These are phyloP conservation scores for Microctonus brassicae DNA, from an alignment of 2,888 invertebrate species.

Conservation along the genomic window DNA sequence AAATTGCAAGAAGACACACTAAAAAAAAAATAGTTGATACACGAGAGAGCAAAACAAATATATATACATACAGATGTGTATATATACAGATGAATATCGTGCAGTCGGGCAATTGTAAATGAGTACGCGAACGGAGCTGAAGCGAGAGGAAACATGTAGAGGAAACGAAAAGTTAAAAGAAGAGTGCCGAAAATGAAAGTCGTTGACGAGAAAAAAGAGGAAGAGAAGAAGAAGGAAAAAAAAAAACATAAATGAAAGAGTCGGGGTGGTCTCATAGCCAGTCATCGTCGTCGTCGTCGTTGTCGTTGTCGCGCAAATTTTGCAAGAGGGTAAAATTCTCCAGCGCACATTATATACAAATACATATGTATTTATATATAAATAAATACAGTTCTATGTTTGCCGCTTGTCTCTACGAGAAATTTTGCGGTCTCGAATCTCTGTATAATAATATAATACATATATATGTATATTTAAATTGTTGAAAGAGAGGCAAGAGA, in stretches of 20 bases:
- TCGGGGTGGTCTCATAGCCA: not conserved
- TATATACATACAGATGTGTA: not conserved
- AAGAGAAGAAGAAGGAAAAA: not conserved
- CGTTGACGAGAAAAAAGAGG: constrained; percentile 10
- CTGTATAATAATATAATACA: not conserved
- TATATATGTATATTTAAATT: too few species aligned
- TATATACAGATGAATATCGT: constrained; percentile 11
- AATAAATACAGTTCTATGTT: not conserved
- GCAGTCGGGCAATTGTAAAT: constrained; percentile 13
- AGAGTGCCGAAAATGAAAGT: constrained; percentile 48
- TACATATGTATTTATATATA: not conserved
- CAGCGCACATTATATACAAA: not conserved
- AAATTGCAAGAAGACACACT: too few species aligned
- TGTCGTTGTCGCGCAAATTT: not conserved
- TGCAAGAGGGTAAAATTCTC: constrained; percentile 10
- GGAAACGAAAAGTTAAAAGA: constrained; percentile 51
- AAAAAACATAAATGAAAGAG: not conserved
- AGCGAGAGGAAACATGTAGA: too few species aligned
- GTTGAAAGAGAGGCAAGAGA: constrained; percentile 1
- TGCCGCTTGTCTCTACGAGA: not conserved
- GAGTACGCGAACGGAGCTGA: not conserved
- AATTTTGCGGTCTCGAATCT: constrained; percentile 5
- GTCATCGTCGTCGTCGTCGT: too few species aligned
- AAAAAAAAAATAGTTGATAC: too few species aligned
- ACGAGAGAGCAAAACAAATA: not conserved